These are phyloP conservation scores for Neodiprion fabricii DNA, from an alignment of 1,140 invertebrate species.

Conservation along the genomic window DNA sequence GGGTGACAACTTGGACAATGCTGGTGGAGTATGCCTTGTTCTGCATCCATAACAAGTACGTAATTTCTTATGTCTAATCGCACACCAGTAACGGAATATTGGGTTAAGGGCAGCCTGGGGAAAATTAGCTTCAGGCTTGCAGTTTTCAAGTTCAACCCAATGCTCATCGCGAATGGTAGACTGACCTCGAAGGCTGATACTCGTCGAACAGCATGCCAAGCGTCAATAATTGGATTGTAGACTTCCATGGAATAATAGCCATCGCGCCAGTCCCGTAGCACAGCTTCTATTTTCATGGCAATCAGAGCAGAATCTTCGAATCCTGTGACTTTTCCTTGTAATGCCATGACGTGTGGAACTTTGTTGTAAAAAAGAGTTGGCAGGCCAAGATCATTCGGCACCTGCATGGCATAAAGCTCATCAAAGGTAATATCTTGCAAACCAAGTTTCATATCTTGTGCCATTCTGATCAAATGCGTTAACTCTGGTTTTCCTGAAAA, in stretches of 20 bases:
- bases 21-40: conserved; percentile 38
- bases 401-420: conserved; percentile 39
- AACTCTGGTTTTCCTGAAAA: not conserved
- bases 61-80: conserved; percentile 38
- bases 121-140: conserved; percentile 41
- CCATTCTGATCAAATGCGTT: not conserved
- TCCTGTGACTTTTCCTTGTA: conserved; percentile 20
- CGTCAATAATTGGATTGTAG: conserved; percentile 52
- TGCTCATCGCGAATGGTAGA: conserved; percentile 41
- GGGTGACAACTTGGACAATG: conserved; percentile 43
- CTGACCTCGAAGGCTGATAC: conserved; percentile 37
- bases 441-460: conserved; percentile 16
- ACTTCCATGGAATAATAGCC: conserved; percentile 46
- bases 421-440: conserved; percentile 34
- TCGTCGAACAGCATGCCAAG: conserved; percentile 50
- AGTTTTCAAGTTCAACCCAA: conserved; percentile 38
- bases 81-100: conserved; percentile 41
- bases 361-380: conserved; percentile 45
- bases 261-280: conserved; percentile 33
- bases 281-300: not conserved
- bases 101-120: conserved; percentile 39
- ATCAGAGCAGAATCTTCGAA: not conserved
- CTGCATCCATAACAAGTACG: conserved; percentile 46
- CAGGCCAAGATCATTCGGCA: conserved; percentile 58
- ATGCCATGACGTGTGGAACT: conserved; percentile 35